These are phyloP conservation scores for Heliconius hewitsoni DNA, from an alignment of 1,140 invertebrate species.

Conservation along the genomic window DNA sequence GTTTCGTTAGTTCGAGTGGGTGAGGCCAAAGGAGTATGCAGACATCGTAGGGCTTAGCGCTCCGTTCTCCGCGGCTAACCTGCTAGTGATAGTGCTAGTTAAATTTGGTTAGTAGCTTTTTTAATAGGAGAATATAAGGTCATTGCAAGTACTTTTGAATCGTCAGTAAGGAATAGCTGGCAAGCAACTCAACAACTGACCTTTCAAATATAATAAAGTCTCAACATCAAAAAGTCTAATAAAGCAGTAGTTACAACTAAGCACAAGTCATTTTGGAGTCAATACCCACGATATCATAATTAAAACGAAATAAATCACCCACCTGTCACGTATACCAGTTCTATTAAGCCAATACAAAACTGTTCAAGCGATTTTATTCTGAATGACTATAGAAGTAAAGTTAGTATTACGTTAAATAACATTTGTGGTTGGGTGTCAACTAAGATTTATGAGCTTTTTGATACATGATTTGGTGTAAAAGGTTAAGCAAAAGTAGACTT, in stretches of 20 bases:
- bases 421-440: neutral
- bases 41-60: too few species aligned
- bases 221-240: neutral
- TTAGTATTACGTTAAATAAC: neutral
- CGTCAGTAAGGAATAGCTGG: too few species aligned
- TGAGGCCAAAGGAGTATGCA: too few species aligned
- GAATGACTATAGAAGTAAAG: neutral
- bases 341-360: conserved; percentile 5
- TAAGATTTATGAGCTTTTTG: conserved; percentile 4
- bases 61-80: too few species aligned
- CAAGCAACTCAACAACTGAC: too few species aligned
- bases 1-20: too few species aligned
- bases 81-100: too few species aligned
- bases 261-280: conserved; percentile 1
- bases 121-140: too few species aligned
- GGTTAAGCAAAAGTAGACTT: neutral
- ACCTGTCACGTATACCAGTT: conserved; percentile 11
- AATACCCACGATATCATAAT: conserved; percentile 9
- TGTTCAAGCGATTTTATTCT: neutral
- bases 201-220: too few species aligned
- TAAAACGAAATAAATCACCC: conserved; percentile 14
- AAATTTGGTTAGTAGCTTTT: too few species aligned
- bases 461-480: neutral
- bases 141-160: too few species aligned
- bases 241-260: neutral